Evolutionary conservation across 2,113 vertebrate species (phyloP), one percentile per base, ranked within the genome.

Genomic region (Neodon shergylaensis): DNA sequence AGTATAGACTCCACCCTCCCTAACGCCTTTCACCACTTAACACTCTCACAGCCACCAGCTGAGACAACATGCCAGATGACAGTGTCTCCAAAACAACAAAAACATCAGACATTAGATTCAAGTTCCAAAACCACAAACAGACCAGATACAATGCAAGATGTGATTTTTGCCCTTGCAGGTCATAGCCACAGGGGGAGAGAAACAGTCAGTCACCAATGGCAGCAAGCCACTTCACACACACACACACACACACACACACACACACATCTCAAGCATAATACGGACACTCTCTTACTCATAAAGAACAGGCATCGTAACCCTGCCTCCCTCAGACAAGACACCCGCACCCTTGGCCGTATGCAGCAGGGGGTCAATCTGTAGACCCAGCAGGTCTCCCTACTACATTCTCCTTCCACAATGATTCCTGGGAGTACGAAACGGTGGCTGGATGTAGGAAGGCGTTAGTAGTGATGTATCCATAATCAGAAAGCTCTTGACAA

Each of bases 91-190:
- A 13, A 42, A 4, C 39, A 61, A 8, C 3, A 17, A 28, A 61
- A 42, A 22, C 70, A 13, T 42, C 1, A n/a, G 31, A 58, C 1
- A 13, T 63, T 44, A 65, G 72, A 19, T 24, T 17, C 42, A 81
- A 28, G 65, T 74, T 44, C 78, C 42, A 86, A 36, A 85, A 92
- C 63, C 3, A 52, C 0, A 3, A 88, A 79, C 3, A 58, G 24
- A 81, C 22, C 19, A 63, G 14, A 68, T 26, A 14, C 7, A 1
- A 14, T 11, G 21, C 0, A 58, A 70, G 49, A 22, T 0, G 0
- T 7, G n/a, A 36, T 24, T 81, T 52, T 31, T 73, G 58, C 1
- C 39, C 73, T 36, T 36, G 44, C 47, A 73, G 39, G 91, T 73
- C 42, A n/a, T 21, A 31, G 9, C 44, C 92, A 73, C 21, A 54